These are phyloP conservation scores for Halcyon malimbica DNA, from an alignment of 2,113 vertebrate species.

Conservation along the genomic window DNA sequence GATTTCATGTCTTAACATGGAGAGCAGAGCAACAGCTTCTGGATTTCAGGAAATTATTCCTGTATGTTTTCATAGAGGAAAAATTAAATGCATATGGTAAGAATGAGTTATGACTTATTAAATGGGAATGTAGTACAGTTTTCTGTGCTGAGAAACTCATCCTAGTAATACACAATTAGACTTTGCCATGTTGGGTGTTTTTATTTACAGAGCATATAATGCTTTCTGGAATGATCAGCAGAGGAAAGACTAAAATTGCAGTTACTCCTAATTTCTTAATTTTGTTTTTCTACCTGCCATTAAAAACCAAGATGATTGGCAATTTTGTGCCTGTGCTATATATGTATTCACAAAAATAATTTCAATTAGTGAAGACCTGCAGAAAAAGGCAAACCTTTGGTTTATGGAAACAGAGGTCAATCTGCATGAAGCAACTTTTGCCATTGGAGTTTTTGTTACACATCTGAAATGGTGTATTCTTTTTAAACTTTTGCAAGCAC, in stretches of 20 bases:
- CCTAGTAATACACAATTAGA: neutral
- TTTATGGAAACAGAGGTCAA: neutral
- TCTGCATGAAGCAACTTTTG: neutral
- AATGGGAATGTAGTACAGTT: neutral
- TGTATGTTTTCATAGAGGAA: neutral
- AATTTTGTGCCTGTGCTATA: neutral
- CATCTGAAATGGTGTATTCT: neutral
- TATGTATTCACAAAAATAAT: neutral
- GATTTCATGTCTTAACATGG: neutral
- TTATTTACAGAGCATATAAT: neutral
- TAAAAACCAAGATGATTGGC: neutral
- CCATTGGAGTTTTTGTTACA: neutral
- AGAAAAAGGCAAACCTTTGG: neutral
- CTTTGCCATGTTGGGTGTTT: neutral
- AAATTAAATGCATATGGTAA: conserved; percentile 15
- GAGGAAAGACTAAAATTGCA: neutral
- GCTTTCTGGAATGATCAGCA: neutral
- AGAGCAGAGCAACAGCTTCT: neutral
- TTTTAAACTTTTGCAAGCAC: neutral
- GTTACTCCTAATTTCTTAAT: neutral
- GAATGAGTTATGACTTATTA: neutral
- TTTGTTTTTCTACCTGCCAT: neutral
- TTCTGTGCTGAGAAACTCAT: conserved; percentile 1
- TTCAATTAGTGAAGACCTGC: neutral
- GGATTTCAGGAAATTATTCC: neutral